These are phyloP conservation scores for Chloroceryle inda DNA, from an alignment of 2,797 vertebrate genomes.

Conservation along the genomic window DNA sequence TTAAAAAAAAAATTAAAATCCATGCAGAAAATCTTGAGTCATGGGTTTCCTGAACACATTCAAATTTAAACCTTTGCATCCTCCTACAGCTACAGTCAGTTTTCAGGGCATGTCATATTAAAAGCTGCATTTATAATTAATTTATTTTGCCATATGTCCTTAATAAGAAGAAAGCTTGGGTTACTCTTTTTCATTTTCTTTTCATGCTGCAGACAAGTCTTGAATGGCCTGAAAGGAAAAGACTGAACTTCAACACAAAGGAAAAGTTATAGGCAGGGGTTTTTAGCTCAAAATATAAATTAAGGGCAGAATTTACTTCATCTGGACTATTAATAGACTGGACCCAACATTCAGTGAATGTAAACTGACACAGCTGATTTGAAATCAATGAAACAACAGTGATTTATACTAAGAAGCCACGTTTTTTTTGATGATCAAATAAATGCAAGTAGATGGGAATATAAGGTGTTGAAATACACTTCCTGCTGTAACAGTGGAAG, in stretches of 20 bases:
- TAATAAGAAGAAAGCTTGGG: background rate
- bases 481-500: background rate
- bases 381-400: background rate
- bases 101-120: background rate
- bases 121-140: conserved; percentile 17
- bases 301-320: background rate
- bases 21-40: background rate
- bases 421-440: background rate
- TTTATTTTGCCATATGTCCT: conserved; percentile 20
- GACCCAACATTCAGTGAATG: rapidly evolving
- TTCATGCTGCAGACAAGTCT: background rate
- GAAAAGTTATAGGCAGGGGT: rapidly evolving
- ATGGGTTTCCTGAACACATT: background rate
- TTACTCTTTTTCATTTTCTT: conserved; percentile 18
- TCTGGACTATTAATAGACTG: background rate
- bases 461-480: background rate
- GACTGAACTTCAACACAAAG: background rate
- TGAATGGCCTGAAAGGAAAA: background rate
- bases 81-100: background rate
- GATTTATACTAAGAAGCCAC: background rate
- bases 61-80: background rate
- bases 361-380: background rate
- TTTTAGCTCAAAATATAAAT: background rate
- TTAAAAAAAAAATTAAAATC: background rate
- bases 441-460: background rate